These are phyloP conservation scores for Maccullochella peelii DNA, from an alignment of 2,113 vertebrate genomes.

Conservation along the genomic window DNA sequence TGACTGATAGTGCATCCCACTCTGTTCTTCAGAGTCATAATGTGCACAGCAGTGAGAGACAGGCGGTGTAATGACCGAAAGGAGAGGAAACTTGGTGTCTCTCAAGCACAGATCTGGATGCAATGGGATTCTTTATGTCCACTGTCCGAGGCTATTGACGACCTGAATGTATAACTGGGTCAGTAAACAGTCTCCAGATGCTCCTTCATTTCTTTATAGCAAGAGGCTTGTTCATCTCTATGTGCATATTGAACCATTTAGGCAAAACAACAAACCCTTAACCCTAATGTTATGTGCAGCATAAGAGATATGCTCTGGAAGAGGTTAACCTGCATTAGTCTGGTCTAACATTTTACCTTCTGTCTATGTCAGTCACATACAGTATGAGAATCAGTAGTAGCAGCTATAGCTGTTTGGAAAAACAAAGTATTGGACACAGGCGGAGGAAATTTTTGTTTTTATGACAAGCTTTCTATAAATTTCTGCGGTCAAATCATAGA, in stretches of 20 bases:
- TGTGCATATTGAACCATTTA: background rate
- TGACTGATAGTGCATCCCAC: background rate
- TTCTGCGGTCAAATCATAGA: background rate
- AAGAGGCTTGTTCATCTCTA: background rate
- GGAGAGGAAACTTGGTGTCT: background rate
- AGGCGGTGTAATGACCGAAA: background rate
- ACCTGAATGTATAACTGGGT: constrained; percentile 23
- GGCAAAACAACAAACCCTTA: background rate
- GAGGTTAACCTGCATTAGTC: background rate
- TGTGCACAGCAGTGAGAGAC: background rate
- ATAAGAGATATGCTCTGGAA: background rate
- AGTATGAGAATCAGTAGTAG: background rate
- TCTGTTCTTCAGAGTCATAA: background rate
- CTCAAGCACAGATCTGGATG: background rate
- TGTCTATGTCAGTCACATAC: constrained; percentile 13
- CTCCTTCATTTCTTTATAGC: background rate
- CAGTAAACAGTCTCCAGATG: constrained; percentile 15
- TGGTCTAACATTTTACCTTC: background rate
- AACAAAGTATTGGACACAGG: background rate
- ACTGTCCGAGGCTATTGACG: background rate
- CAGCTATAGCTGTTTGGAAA: constrained; percentile 12
- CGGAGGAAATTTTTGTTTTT: background rate
- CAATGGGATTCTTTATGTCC: background rate
- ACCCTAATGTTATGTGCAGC: background rate
- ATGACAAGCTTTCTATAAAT: background rate